Evolutionary conservation across 1,140 invertebrate species (phyloP), one percentile per base, ranked within the genome.

Genomic region (Drosophila gunungcola): DNA sequence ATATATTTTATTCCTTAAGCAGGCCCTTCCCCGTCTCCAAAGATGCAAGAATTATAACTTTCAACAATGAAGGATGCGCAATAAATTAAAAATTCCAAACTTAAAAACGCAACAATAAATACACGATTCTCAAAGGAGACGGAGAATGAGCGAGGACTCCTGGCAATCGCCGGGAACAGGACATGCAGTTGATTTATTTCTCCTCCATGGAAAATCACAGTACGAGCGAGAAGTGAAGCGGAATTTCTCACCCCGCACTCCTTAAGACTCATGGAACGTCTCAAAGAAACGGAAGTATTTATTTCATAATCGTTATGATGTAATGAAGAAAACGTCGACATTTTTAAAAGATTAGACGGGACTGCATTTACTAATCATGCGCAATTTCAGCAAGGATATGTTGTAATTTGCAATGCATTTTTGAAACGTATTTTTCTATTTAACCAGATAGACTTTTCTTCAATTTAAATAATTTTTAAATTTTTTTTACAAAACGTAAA

Each of bases 71-170:
- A 80, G 77, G 77, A 89, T 89, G 80, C 13, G 84, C 73, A 41
- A 89, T 89, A 89, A 89, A 89, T 89, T 89, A 89, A 89, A 89
- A 89, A 89, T 89, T 89, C 84, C 84, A 80, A 89, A 88, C 84
- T 89, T 89, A 84, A 80, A 88, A 89, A 89, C 83, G 84, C 62
- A 88, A 88, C 80, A 88, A 88, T 88, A 84, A 89, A 88, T 77
- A 89, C 76, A 80, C 62, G 75, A 67, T 51, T 67, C 49, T 54
- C 58, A 13, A 21, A 21, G 63, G 10, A 16, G 64, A 65, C 46
- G 38, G 48, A n/a, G 32, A 65, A 45, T n/a, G 64, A 67, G 52
- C 42, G 12, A 51, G 64, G 11, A 52, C 36, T 74, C 53, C 69
- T 32, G 69, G 46, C 52, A 75, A 70, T 70, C 67, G 67, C 63